phyloP scores from a whole-genome alignment of 1,140 invertebrate species.

The Drosophila chauvacae region DNA sequence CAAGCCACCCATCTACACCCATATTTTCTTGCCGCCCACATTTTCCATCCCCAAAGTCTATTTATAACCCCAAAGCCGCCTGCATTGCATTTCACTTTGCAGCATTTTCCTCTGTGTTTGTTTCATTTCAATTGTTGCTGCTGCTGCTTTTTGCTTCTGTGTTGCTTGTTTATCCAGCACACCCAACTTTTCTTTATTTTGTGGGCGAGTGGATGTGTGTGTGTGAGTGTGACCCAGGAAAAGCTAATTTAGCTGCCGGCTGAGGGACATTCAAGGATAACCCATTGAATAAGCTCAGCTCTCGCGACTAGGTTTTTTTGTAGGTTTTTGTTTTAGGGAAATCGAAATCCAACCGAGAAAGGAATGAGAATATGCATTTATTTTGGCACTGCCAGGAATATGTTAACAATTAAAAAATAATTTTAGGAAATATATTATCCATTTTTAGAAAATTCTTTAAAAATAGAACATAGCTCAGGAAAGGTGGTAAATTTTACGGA shows the following conservation, averaged over 20 bases:
- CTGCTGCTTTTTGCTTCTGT: conserved; percentile 25
- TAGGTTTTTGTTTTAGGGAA: conserved; percentile 34
- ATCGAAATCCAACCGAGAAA: conserved; percentile 45
- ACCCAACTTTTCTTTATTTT: conserved; percentile 12
- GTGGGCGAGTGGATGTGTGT: conserved; percentile 11
- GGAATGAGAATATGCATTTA: conserved; percentile 10
- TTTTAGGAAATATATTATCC: too few species aligned
- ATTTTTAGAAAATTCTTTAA: neutral
- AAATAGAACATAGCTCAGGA: too few species aligned
- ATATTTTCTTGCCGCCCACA: conserved; percentile 7
- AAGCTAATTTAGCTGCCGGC: conserved; percentile 67
- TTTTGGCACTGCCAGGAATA: neutral
- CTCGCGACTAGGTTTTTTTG: conserved; percentile 19
- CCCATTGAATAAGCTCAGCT: conserved; percentile 30
- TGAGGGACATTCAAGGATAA: conserved; percentile 60
- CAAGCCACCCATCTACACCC: conserved; percentile 6
- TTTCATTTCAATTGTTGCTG: conserved; percentile 73
- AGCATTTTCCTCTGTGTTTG: conserved; percentile 50
- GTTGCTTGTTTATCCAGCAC: conserved; percentile 35
- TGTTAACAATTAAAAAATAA: neutral
- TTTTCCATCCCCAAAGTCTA: conserved; percentile 28
- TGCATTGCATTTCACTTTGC: conserved; percentile 43
- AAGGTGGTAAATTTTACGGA: neutral
- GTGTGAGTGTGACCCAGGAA: conserved; percentile 49
- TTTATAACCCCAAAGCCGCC: conserved; percentile 35